Conservation (phyloP, 2,113 vertebrate species). For the Setophaga kirtlandii region DNA sequence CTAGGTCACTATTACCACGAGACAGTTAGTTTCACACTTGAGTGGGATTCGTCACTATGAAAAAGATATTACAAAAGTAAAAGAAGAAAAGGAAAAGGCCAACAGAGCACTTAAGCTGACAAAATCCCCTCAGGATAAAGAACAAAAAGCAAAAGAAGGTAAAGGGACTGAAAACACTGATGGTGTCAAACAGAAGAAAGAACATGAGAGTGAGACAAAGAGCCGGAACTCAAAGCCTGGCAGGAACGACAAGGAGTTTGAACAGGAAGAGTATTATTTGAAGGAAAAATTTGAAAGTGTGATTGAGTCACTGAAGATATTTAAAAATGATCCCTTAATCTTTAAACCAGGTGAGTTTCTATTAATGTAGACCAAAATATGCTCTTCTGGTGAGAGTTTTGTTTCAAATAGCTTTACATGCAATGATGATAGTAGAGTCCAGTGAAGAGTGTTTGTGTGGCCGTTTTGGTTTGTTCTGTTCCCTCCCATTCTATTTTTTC, state of each 20-base stretch:
- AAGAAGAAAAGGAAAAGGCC: slow-evolving; percentile 87
- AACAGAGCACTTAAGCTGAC: slow-evolving; percentile 76
- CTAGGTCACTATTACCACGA: slow-evolving; percentile 90
- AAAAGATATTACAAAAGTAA: slow-evolving; percentile 90
- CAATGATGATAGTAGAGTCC: not conserved
- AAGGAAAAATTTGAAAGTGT: slow-evolving; percentile 91
- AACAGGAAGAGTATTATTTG: slow-evolving; percentile 92
- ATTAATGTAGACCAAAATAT: not conserved
- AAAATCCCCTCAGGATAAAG: slow-evolving; percentile 62
- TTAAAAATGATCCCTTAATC: slow-evolving; percentile 94
- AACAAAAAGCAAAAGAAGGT: slow-evolving; percentile 66
- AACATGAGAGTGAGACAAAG: slow-evolving; percentile 62
- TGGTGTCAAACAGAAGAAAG: slow-evolving; percentile 47
- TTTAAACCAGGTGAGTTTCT: slow-evolving; percentile 91
- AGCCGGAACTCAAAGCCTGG: slow-evolving; percentile 58
- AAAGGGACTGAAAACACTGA: slow-evolving; percentile 61
- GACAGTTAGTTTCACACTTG: slow-evolving; percentile 91
- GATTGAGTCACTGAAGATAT: slow-evolving; percentile 87
- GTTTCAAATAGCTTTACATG: not conserved
- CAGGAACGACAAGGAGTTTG: slow-evolving; percentile 84
- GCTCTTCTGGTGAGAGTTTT: not conserved
- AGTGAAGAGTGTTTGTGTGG: not conserved
- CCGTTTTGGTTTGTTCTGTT: not conserved
- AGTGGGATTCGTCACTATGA: slow-evolving; percentile 98
- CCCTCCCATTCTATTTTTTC: too few relatives aligned